These are phyloP conservation scores for Macrocentrus cingulum DNA, from an alignment of 1,140 invertebrate species.

Conservation along the genomic window DNA sequence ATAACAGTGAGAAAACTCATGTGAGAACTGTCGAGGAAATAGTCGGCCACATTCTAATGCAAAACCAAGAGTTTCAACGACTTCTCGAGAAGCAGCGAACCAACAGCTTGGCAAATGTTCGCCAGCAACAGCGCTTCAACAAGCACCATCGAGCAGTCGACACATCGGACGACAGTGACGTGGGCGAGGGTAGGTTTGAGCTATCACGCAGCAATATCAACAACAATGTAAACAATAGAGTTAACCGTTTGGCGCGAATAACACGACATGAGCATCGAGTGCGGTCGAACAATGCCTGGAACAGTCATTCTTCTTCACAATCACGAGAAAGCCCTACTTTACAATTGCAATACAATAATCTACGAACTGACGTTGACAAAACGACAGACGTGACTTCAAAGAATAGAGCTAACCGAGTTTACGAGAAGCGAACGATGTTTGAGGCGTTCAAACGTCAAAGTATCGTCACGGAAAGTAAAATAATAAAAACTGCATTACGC, in stretches of 20 bases:
- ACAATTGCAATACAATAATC: constrained; percentile 46
- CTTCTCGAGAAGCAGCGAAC: constrained; percentile 70
- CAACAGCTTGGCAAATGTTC: constrained; percentile 59
- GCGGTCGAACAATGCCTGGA: constrained; percentile 47
- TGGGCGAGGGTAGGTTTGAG: constrained; percentile 51
- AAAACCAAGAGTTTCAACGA: constrained; percentile 81
- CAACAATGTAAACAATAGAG: constrained; percentile 55
- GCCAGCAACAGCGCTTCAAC: constrained; percentile 62
- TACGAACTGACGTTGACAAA: constrained; percentile 24
- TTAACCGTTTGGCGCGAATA: constrained; percentile 34
- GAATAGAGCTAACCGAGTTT: constrained; percentile 17
- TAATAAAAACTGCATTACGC: constrained; percentile 44
- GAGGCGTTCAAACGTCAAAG: constrained; percentile 49
- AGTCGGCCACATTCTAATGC: constrained; percentile 79
- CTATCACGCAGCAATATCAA: constrained; percentile 60
- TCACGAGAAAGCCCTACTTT: constrained; percentile 37
- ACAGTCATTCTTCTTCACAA: constrained; percentile 34
- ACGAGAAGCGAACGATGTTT: constrained; percentile 45
- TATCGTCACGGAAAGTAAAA: constrained; percentile 47
- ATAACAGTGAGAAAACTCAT: constrained; percentile 37
- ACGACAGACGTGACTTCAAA: not conserved
- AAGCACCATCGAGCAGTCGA: constrained; percentile 40
- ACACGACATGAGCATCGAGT: constrained; percentile 39
- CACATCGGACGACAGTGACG: constrained; percentile 55
- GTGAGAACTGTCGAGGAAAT: constrained; percentile 73